A percentile compares a stretch with the other conserved stretches of the same genome.
Conservation (phyloP, 1,140 invertebrate species). For the Phenacoccus solenopsis region DNA sequence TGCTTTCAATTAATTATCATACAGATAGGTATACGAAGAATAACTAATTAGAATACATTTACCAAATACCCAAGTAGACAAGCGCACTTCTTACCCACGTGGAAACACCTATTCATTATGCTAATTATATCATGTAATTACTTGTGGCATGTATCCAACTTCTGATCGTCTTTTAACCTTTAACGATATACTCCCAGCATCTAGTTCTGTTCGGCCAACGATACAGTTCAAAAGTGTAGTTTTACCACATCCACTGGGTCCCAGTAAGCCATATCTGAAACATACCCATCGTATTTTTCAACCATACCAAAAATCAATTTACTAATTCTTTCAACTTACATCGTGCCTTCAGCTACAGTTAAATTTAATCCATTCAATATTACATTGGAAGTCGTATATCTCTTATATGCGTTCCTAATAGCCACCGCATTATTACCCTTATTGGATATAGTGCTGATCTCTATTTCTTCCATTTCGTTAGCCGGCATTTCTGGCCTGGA, state of each 20-base stretch:
- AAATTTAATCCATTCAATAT: slow-evolving; percentile 28
- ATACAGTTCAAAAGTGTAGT: slow-evolving; percentile 37
- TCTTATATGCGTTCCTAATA: slow-evolving; percentile 27
- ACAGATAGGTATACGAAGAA: too few relatives aligned
- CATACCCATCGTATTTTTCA: too few relatives aligned
- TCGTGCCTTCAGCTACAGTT: slow-evolving; percentile 27
- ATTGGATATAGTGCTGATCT: neutral
- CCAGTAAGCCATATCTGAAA: slow-evolving; percentile 35
- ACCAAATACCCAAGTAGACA: too few relatives aligned
- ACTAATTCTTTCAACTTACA: slow-evolving; percentile 28
- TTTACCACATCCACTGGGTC: slow-evolving; percentile 35
- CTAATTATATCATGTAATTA: slow-evolving; percentile 5
- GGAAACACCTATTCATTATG: too few relatives aligned
- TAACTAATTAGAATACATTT: too few relatives aligned
- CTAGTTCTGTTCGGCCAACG: slow-evolving; percentile 33
- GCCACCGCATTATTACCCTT: slow-evolving; percentile 19
- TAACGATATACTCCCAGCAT: slow-evolving; percentile 33
- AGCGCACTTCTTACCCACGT: too few relatives aligned
- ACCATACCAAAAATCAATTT: too few relatives aligned
- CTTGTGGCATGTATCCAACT: slow-evolving; percentile 71
- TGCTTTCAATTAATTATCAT: too few relatives aligned
- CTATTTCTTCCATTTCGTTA: slow-evolving; percentile 3
- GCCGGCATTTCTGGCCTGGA: neutral
- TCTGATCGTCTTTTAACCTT: slow-evolving; percentile 29
- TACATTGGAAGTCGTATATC: slow-evolving; percentile 24